Evolutionary conservation across 2,888 invertebrate species (phyloP).

Genomic region (Chymomyza fuscimana): DNA sequence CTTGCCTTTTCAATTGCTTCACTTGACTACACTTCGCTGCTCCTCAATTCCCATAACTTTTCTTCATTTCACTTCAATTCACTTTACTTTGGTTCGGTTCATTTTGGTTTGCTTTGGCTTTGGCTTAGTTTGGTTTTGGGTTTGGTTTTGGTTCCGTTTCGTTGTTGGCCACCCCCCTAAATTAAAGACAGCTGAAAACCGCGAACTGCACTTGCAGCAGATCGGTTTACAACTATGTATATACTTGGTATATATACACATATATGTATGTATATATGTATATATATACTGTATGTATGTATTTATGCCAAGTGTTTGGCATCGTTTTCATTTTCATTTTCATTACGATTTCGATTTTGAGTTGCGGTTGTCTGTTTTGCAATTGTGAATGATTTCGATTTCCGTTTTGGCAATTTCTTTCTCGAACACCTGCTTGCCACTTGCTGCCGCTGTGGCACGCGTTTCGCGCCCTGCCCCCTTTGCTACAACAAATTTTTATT

Average conservation of each 20-base stretch:
- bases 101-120: constrained; percentile 2
- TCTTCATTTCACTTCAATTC: neutral
- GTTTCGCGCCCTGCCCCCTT: neutral
- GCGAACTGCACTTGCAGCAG: constrained; percentile 23
- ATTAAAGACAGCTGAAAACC: constrained; percentile 13
- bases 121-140: neutral
- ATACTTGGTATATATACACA: neutral
- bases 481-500: neutral
- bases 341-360: neutral
- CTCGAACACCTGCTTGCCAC: constrained; percentile 33
- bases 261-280: neutral
- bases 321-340: neutral
- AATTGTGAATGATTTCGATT: constrained; percentile 41
- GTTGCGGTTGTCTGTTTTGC: constrained; percentile 36
- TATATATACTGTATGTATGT: neutral
- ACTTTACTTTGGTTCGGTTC: neutral
- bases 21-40: neutral
- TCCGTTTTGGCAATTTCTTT: constrained; percentile 18
- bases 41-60: neutral
- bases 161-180: neutral
- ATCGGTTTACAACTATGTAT: constrained; percentile 2
- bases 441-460: neutral
- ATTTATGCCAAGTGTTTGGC: neutral
- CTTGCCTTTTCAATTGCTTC: constrained; percentile 5
- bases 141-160: neutral